Base-by-base conservation (phyloP, 2,113 vertebrate genomes). In the Pelvicachromis taeniatus region DNA sequence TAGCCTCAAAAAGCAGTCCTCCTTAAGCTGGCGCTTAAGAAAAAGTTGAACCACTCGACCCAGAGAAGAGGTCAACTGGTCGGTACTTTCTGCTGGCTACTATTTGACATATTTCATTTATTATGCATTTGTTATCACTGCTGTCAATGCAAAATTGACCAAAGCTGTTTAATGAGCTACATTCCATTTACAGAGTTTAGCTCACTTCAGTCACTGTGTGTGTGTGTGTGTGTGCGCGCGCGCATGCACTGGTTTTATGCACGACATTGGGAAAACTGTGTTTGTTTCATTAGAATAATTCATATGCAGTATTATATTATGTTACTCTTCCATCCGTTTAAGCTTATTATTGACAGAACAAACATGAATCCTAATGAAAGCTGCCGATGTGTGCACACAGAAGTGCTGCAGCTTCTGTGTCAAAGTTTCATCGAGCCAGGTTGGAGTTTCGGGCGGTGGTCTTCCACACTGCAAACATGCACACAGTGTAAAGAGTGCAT, bases 401-500 rank as follows among this genome's bases (percentile, higher is more conserved):
- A 50, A 2, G 2, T 19, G 29, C 48, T 50, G 48, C 35, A 7
- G 59, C 23, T 16, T 75, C 17, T 68, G 38, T 80, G 21, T 7
- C 1, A 19, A 54, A 54, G 73, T 75, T 50, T 68, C 31, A 48
- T 23, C 48, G 14, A 45, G 56, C 77, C 21, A 33, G 14, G 21
- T 87, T 84, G 85, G 73, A 12, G n/a, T 86, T 73, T 26, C 26
- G 88, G 26, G 6, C 77, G n/a, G 77, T 14, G 5, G 14, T 83
- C 88, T 79, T 45, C 35, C 55, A 87, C 79, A 45, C 83, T 56
- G 81, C 70, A 55, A 75, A 89, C 89, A 82, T 4, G 54, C 68
- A 31, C 52, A 61, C 23, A 9, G 65, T 77, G 50, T 78, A 55
- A 80, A 78, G 52, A 86, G 16, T 48, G 61, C 5, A 38, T 54